phyloP scores from a whole-genome alignment of 2,888 invertebrate genomes.

The Napeogenes sylphis region DNA sequence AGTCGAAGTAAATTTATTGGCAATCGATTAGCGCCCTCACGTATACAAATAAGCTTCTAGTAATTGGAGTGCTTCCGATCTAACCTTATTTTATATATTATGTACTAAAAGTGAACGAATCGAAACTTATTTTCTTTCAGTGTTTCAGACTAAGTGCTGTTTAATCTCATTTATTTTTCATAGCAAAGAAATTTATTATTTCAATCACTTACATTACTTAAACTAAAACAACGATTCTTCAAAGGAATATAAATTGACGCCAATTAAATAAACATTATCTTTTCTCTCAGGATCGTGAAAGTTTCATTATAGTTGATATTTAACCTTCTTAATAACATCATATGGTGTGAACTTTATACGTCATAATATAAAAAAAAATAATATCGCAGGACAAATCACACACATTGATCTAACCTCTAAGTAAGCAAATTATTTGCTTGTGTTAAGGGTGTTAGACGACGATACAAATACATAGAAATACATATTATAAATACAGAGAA shows the following conservation, averaged over 20 bases:
- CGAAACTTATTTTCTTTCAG: slow-evolving; percentile 28
- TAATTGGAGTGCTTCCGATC: slow-evolving; percentile 65
- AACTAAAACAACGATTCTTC: neutral
- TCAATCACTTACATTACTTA: slow-evolving; percentile 21
- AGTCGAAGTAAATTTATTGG: slow-evolving; percentile 57
- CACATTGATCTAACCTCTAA: no score
- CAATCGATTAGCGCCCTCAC: slow-evolving; percentile 64
- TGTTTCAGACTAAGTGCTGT: slow-evolving; percentile 30
- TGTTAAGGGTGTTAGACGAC: no score
- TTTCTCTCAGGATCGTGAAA: neutral
- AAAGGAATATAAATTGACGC: slow-evolving; percentile 10
- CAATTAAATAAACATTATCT: neutral
- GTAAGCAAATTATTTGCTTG: no score
- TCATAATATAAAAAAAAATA: no score
- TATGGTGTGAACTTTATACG: no score
- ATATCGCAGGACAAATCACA: no score
- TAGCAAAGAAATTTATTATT: slow-evolving; percentile 22
- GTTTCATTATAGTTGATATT: neutral
- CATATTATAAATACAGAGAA: no score
- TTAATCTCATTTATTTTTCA: slow-evolving; percentile 24
- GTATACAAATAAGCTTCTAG: slow-evolving; percentile 54
- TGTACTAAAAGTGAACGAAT: slow-evolving; percentile 27
- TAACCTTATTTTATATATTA: slow-evolving; percentile 36
- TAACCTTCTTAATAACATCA: no score
- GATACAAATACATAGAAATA: no score